Base-by-base conservation (phyloP, 2,113 vertebrate species). In the Protomyctophum bolini region DNA sequence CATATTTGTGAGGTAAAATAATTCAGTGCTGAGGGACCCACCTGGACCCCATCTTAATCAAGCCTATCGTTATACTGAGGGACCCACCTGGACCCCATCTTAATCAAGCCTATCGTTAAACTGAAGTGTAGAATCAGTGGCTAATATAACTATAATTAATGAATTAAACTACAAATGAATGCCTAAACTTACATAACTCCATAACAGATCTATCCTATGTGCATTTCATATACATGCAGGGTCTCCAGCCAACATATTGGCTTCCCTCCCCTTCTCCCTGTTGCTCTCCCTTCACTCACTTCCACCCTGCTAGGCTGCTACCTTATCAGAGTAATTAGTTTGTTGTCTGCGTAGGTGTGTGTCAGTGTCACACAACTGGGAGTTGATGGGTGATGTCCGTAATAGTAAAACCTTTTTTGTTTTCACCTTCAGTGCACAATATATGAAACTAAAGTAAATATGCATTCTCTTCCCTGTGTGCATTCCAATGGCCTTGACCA, bases 401-500 rank as follows among this genome's bases (percentile, higher is more conserved):
- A 12, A 15, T 7, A 50, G 55, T 56, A 15, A 56, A 56, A 66
- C 51, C 46, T 21, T 46, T 4, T 21, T n/a, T 56, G 8, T 6
- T 9, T 28, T 8, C 63, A 9, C 66, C 65, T 12, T 8, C 54
- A 67, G 10, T 6, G 50, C 68, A 33, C 60, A 73, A 65, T 55
- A 8, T 8, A 46, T 73, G 10, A 10, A 55, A 12, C 46, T 29
- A 2, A 33, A 1, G 4, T 59, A 66, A 14, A 60, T 52, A 41
- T 50, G 67, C 21, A 41, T 28, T 10, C 51, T 66, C 4, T 58
- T 12, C 33, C 33, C 33, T 3, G 47, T 61, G 50, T 77, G 70
- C 66, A 49, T 58, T 52, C 33, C 60, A 68, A 12, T 72, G 54
- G 58, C 28, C 66, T 59, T 73, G 61, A 83, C 33, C 78, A 73